Evolutionary conservation across 2,797 vertebrate genomes (phyloP), one percentile per base, ranked within the genome.

Genomic region (Enteromius treurensis): DNA sequence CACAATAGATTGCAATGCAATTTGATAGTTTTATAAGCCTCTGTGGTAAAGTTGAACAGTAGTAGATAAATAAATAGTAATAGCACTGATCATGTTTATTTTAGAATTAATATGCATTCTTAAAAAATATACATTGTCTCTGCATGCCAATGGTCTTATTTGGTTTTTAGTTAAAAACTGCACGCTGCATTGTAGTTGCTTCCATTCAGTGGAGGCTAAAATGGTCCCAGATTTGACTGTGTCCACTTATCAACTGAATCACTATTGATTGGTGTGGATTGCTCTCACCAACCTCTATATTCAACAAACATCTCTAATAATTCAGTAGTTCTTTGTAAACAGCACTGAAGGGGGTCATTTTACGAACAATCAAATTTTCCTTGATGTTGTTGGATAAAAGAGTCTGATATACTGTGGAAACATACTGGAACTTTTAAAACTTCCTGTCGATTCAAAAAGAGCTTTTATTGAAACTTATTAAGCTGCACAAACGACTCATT

Each of bases 181-280:
- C 49, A 75, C 11, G 34, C 32, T 67, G 14, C 62, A 34, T 9
- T n/a, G 29, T 21, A 40, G 37, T 45, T 75, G 19, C n/a, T 19
- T 75, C 29, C 29, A n/a, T 55, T 75, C 1, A 14, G 49, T 55
- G 11, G 32, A 75, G 29, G 4, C 14, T 74, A 37, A 74, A 75
- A 75, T 55, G 6, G n/a, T 55, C 73, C 73, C 73, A 55, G 49
- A 75, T 75, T 75, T 75, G 0, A 21, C 26, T 6, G 45, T 32
- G 29, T 51, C 73, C 73, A 23, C 73, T 55, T 37, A 55, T 21
- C 19, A 75, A 37, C 51, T 75, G 51, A 75, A 75, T 40, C 32
- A 55, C 73, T 55, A 75, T 75, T 75, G 51, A 75, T 75, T 23
- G 73, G 49, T 75, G 51, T 75, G 73, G 32, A 75, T 40, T 14